Conservation (phyloP, 1,140 invertebrate genomes). For the Grapholita molesta region DNA sequence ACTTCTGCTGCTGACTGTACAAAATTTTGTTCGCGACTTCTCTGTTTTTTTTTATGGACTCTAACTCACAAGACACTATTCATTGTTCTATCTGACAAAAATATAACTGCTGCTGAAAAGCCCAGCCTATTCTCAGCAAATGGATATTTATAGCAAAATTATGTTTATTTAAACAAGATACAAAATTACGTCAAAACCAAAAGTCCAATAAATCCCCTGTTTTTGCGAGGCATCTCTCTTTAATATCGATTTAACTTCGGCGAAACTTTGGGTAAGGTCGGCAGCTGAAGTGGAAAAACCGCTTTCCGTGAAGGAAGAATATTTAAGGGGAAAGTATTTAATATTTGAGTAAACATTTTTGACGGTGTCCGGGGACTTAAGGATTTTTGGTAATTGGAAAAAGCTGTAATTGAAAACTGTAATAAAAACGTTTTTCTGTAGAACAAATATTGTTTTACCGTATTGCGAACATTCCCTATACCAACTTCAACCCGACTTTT, state of each 20-base stretch:
- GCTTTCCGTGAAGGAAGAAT: background rate
- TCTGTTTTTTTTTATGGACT: no score
- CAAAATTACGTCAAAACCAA: constrained; percentile 1
- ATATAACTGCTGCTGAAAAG: background rate
- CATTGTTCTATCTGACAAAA: background rate
- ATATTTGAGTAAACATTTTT: no score
- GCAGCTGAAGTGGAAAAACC: background rate
- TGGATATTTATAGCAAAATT: constrained; percentile 1
- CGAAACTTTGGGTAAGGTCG: background rate
- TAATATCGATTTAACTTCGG: constrained; percentile 18
- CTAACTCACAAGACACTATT: background rate
- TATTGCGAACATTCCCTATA: no score
- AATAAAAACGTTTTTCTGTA: no score
- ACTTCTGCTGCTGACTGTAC: no score
- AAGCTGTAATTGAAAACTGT: no score
- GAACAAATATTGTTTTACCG: no score
- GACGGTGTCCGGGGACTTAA: no score
- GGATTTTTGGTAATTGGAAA: no score
- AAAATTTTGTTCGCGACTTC: no score
- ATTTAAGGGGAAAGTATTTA: background rate
- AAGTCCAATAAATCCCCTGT: constrained; percentile 11
- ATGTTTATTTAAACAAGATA: background rate
- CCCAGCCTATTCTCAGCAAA: background rate
- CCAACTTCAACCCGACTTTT: no score
- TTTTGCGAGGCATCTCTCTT: constrained; percentile 3